These are phyloP conservation scores for Phocoena sinus DNA, from an alignment of 2,113 vertebrate species.

Conservation along the genomic window DNA sequence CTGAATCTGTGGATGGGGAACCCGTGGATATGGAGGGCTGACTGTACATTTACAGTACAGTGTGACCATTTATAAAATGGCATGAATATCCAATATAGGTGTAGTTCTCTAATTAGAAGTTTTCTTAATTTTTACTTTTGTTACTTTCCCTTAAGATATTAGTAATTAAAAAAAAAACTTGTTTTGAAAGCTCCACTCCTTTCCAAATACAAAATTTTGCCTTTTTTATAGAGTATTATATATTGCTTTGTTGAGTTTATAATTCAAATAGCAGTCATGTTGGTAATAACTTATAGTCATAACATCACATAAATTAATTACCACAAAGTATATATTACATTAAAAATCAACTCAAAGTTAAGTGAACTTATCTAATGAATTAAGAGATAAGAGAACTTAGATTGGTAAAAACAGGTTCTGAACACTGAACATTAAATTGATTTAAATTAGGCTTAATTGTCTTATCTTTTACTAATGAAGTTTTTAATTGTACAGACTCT, in stretches of 20 bases:
- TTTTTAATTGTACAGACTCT: neutral
- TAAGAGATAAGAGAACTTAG: neutral
- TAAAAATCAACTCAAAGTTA: slow-evolving; percentile 30
- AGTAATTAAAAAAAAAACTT: slow-evolving; percentile 2
- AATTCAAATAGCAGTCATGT: neutral
- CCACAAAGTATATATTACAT: neutral
- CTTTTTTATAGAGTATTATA: neutral
- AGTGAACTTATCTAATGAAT: neutral
- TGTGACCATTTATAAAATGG: slow-evolving; percentile 15
- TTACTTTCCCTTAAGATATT: neutral
- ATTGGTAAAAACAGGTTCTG: neutral
- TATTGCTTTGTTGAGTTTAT: neutral
- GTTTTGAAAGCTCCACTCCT: neutral
- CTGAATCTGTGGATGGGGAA: neutral
- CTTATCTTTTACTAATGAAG: neutral
- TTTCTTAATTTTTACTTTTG: neutral
- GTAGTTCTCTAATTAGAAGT: neutral
- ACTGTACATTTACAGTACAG: neutral
- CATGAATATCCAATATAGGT: neutral
- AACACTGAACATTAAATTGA: neutral
- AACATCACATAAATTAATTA: neutral
- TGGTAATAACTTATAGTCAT: neutral
- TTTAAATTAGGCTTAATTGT: neutral
- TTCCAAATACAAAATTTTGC: slow-evolving; percentile 17
- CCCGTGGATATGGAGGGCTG: neutral